A percentile compares a stretch with the other conserved stretches of the same genome.
These are phyloP conservation scores for Montifringilla adamsi DNA, from an alignment of 2,113 vertebrate genomes.

Conservation along the genomic window DNA sequence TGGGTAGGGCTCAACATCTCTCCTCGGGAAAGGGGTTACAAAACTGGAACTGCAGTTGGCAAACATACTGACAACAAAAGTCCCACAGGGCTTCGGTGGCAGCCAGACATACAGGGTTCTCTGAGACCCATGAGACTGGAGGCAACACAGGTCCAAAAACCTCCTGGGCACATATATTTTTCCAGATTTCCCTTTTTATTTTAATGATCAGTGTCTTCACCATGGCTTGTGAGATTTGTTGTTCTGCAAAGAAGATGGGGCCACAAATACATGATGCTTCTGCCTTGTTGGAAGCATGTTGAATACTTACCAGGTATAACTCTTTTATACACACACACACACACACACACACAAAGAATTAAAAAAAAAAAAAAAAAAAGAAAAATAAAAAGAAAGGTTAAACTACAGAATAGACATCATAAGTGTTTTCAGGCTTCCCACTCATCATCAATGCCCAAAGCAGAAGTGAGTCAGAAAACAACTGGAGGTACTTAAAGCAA, in stretches of 20 bases:
- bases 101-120: not conserved
- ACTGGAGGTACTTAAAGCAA: conserved; percentile 14
- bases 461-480: not conserved
- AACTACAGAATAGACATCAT: not conserved
- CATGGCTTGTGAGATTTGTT: not conserved
- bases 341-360: too few species aligned
- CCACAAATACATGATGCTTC: not conserved
- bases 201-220: rapidly evolving
- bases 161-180: not conserved
- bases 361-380: too few species aligned
- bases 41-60: not conserved
- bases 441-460: not conserved
- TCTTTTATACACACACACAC: not conserved
- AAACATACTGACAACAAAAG: not conserved
- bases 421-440: not conserved
- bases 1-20: not conserved
- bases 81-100: not conserved
- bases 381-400: not conserved
- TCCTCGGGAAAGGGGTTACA: not conserved
- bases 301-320: not conserved
- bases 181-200: not conserved
- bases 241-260: not conserved
- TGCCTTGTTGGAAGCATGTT: not conserved
- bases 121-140: not conserved
- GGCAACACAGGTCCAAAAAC: not conserved